Evolutionary conservation across 2,888 invertebrate species (phyloP), one percentile per base, ranked within the genome.

Genomic region (Tipula confusa): DNA sequence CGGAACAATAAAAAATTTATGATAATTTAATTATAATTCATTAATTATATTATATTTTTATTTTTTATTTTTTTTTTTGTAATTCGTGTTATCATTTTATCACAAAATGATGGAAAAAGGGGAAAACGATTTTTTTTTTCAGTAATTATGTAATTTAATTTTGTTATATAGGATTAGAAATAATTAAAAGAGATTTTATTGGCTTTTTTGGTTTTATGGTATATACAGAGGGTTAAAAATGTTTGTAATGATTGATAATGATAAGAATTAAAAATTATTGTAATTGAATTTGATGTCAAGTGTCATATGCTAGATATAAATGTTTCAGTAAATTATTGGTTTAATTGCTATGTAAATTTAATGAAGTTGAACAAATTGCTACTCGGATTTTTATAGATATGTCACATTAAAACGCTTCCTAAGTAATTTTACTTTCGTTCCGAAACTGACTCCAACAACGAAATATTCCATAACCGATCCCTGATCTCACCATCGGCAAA

Each of bases 11-110:
- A 64, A n/a, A 64, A 64, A 64, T 64, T 9, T 64, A 64, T 64
- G 64, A 64, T 64, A 64, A 64, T 64, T 64, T 64, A 64, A 64
- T 64, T 64, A 64, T 64, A 64, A 64, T 64, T 64, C 64, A 64
- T 64, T 64, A 64, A 64, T 64, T 64, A 64, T 64, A 64, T 64
- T 64, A 64, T 24, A 64, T 9, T 64, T 64, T 64, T 64, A 24
- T 24, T 64, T 64, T 38, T 13, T 31, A 31, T n/a, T 64, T 64
- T n/a, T 64, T 64, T 64, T 24, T 64, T 64, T 38, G 13, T 31
- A 31, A 38, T 64, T 64, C 64, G 64, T 64, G 64, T 64, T 64
- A 64, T 64, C 24, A 64, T 64, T 64, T 64, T 64, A 64, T 64
- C 64, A 64, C 64, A 64, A 64, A 48, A 64, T 9, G 24, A 64